Conservation (phyloP, 2,113 vertebrate genomes). For the Prunella himalayana region DNA sequence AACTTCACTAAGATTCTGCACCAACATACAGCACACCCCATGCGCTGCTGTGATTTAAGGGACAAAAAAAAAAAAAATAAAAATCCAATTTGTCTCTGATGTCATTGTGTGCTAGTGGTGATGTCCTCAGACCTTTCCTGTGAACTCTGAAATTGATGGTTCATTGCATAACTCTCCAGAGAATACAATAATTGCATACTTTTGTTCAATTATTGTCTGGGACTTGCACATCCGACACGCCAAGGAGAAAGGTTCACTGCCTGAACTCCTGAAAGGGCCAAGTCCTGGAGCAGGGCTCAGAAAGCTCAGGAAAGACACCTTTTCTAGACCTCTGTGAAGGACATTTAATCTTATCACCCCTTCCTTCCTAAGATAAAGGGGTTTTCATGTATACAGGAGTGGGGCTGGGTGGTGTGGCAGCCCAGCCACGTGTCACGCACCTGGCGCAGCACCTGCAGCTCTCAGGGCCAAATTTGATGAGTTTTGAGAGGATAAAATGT, state of each 20-base stretch:
- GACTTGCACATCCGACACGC: not conserved
- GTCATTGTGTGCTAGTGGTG: not conserved
- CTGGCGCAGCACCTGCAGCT: not conserved
- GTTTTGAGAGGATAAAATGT: not conserved
- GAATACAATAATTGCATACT: not conserved
- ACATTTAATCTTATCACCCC: slow-evolving; percentile 7
- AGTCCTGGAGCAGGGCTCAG: not conserved
- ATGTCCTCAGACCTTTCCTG: not conserved
- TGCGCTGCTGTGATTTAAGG: not conserved
- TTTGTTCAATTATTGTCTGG: not conserved
- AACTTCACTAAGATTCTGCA: not conserved
- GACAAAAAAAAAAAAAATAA: not conserved
- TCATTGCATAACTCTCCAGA: not conserved
- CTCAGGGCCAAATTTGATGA: not conserved
- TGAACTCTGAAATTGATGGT: not conserved
- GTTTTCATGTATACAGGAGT: not conserved
- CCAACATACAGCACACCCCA: not conserved
- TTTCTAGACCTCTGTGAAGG: not conserved
- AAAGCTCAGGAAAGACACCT: not conserved
- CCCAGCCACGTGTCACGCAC: not conserved
- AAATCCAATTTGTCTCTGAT: not conserved
- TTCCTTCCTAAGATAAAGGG: not conserved
- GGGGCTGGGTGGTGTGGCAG: not conserved
- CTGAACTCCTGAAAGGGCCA: not conserved
- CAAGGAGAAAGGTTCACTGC: not conserved